Evolutionary conservation across 2,797 vertebrate species (phyloP).

Genomic region (Cirrhinus molitorella): DNA sequence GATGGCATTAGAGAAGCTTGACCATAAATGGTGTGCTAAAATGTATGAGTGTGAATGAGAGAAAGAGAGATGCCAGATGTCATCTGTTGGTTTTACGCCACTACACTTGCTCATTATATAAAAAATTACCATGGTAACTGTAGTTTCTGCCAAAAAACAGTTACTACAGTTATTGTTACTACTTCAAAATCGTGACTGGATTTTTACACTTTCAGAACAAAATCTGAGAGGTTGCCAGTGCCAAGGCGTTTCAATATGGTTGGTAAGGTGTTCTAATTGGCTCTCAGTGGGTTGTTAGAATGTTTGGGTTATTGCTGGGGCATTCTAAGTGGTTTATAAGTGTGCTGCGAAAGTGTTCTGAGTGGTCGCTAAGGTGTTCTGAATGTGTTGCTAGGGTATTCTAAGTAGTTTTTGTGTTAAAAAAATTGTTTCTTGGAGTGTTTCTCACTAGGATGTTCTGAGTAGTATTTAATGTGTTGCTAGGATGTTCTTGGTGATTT

Average conservation of each 20-base stretch:
- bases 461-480: too few relatives aligned
- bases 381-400: background rate
- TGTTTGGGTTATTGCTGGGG: background rate
- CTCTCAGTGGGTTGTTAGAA: background rate
- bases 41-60: background rate
- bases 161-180: slow-evolving; percentile 26
- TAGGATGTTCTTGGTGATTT: too few relatives aligned
- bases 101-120: background rate
- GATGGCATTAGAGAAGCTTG: background rate
- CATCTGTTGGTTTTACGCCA: slow-evolving; percentile 1
- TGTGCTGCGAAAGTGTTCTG: too few relatives aligned
- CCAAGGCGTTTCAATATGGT: background rate
- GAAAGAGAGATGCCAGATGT: background rate
- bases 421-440: too few relatives aligned
- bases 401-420: too few relatives aligned
- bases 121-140: slow-evolving; percentile 12
- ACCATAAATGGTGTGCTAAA: background rate
- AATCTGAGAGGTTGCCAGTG: background rate
- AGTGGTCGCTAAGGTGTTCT: too few relatives aligned
- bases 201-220: background rate
- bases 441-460: too few relatives aligned
- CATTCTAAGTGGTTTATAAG: too few relatives aligned
- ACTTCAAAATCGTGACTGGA: slow-evolving; percentile 12
- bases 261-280: background rate
- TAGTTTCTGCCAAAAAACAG: slow-evolving; percentile 2